Conservation (phyloP, 2,113 vertebrate species). For the Neotragus moschatus region DNA sequence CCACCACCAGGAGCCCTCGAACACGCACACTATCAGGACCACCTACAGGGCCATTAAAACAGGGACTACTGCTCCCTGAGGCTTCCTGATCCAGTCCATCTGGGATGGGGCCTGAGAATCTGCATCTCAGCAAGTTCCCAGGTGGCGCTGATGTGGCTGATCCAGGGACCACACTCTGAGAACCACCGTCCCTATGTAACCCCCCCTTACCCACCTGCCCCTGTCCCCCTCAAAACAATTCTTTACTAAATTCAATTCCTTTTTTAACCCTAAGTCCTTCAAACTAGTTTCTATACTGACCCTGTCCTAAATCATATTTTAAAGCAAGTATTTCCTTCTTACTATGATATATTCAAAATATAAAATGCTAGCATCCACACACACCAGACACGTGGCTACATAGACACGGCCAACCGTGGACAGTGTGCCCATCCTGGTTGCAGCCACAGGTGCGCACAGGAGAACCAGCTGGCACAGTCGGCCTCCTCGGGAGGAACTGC, state of each 20-base stretch:
- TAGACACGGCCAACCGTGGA: background rate
- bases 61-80: background rate
- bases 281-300: background rate
- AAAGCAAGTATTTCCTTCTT: background rate
- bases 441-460: no score
- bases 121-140: background rate
- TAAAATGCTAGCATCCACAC: background rate
- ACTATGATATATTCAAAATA: background rate
- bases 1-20: background rate
- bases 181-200: background rate
- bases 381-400: background rate
- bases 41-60: background rate
- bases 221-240: background rate
- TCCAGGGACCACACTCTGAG: background rate
- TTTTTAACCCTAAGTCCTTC: background rate
- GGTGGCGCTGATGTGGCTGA: background rate
- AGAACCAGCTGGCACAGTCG: background rate
- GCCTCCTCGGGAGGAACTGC: background rate
- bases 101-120: background rate
- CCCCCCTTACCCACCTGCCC: background rate
- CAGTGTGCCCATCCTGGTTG: background rate
- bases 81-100: background rate
- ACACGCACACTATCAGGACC: background rate
- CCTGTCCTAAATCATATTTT: background rate
- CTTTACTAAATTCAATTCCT: background rate